Base-by-base conservation (phyloP, 2,888 invertebrate genomes). In the Euproctis similis region DNA sequence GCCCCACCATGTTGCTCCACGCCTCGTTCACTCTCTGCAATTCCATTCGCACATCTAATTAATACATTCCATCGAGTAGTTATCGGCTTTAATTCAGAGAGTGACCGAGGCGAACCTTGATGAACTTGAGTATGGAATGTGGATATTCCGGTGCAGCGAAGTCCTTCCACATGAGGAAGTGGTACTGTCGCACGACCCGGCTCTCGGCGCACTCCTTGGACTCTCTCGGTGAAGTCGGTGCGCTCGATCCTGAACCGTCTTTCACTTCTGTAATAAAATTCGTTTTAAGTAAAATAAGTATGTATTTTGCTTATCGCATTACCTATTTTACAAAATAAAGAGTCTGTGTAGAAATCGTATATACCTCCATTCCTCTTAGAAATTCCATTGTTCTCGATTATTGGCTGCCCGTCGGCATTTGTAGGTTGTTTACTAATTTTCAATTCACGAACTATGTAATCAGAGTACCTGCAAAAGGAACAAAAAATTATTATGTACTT, bases 141-240 rank as follows among this genome's bases (percentile, higher is more conserved):
- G 97, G 95, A 76, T 96, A 94, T 58, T 97, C 97, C 0, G 97
- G 97, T 1, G 97, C 97, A 69, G 94, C 93, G 61, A 97, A 97
- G 72, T 97, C 97, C 69, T 95, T 96, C 97, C 97, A 97, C 50
- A 94, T 93, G 28, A 96, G 87, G 82, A 95, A 97, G 77, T 97
- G 97, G 74, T 95, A 97, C 68, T 97, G 97, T 0, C 92, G 88
- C 32, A 97, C 85, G 3, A 65, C 48, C 6, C 85, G 67, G 1
- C 62, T 39, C 29, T 73, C 76, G 1, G 42, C 40, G 45, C 24
- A 12, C 10, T 64, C 63, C 23, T 73, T 76, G 5, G 33, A 31
- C 25, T 78, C 80, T 1, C 80, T 68, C 0, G 84, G 84, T 0
- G 82, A 82, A 0, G 80, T 73, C 1, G 84, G 80, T 1, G 63